Evolutionary conservation across 1,140 invertebrate species (phyloP), one percentile per base, ranked within the genome.

Genomic region (Trichonephila clavata): DNA sequence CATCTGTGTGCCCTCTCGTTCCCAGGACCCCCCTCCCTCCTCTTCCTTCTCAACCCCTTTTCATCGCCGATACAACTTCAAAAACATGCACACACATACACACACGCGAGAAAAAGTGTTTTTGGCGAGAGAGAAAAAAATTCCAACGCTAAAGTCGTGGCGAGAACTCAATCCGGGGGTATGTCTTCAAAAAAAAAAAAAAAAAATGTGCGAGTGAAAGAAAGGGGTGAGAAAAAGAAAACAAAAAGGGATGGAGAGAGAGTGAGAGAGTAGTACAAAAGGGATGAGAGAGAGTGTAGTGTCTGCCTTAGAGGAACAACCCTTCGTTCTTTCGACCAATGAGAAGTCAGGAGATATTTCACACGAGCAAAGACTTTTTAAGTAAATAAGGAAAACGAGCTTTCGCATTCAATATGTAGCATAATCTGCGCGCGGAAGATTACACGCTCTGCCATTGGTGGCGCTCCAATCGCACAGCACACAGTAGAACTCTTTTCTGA

Each of bases 331-430:
- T 65, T 77, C 63, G 87, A 71, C 87, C 87, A 89, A 89, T 89
- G 50, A 89, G 87, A 89, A 71, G 87, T 89, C 63, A 71, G 87
- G 65, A 71, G 87, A 71, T 89, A 89, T 89, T 89, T 89, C 87
- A 89, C 87, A 89, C 87, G 87, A 32, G 81, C 43, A 84, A 84
- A 43, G 81, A 89, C 65, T 89, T 89, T 89, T 89, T 89, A 89
- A 89, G 87, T 89, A 89, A 89, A 89, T 91, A 91, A 91, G 90
- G 90, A 84, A 91, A 91, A 91, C 90, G 90, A 91, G 90, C 90
- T 81, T 91, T 91, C 90, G 71, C 90, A 84, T 84, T 84, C 77
- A 91, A 91, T 91, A 91, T 91, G 90, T 91, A 83, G 90, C 80
- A 91, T 91, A 91, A 91, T 91, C 90, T 91, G 59, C 90, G 90